A percentile compares a stretch with the other conserved stretches of the same genome.
Evolutionary conservation across 92 coral and sea anemone genomes (phyloP).

Genomic region (Palythoa heliodiscus): DNA sequence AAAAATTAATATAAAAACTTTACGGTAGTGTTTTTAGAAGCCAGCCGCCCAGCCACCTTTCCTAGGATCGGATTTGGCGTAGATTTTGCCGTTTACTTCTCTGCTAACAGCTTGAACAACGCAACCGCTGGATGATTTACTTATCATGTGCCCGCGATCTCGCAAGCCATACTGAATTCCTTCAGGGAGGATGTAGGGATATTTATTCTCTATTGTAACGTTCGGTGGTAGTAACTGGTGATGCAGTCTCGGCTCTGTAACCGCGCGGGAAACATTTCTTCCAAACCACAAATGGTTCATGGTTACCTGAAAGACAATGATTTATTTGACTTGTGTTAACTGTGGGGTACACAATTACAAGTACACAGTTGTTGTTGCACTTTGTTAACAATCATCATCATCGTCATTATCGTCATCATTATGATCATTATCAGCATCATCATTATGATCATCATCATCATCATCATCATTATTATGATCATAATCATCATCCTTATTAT

Average conservation of each 20-base stretch:
- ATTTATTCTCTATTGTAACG: constrained; percentile 54
- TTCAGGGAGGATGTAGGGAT: constrained; percentile 63
- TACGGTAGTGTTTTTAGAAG: constrained; percentile 13
- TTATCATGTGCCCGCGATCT: constrained; percentile 65
- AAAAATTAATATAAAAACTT: no score
- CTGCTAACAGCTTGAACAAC: constrained; percentile 83
- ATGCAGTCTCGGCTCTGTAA: constrained; percentile 76
- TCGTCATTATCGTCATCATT: not conserved
- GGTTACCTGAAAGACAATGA: constrained; percentile 53
- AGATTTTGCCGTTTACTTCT: constrained; percentile 60
- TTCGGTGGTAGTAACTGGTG: constrained; percentile 76
- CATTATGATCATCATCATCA: no score
- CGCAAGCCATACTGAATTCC: constrained; percentile 62
- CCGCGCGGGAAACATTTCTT: constrained; percentile 66
- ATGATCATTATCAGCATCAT: no score
- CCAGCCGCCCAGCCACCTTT: constrained; percentile 87
- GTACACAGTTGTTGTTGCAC: not conserved
- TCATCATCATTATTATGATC: no score
- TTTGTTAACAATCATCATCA: not conserved
- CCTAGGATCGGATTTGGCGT: constrained; percentile 87
- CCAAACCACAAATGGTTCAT: constrained; percentile 85
- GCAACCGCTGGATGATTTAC: constrained; percentile 42
- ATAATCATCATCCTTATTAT: no score
- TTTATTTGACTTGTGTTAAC: not conserved
- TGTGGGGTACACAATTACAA: no score